phyloP scores from a whole-genome alignment of 2,797 vertebrate species.

The Pygocentrus nattereri region DNA sequence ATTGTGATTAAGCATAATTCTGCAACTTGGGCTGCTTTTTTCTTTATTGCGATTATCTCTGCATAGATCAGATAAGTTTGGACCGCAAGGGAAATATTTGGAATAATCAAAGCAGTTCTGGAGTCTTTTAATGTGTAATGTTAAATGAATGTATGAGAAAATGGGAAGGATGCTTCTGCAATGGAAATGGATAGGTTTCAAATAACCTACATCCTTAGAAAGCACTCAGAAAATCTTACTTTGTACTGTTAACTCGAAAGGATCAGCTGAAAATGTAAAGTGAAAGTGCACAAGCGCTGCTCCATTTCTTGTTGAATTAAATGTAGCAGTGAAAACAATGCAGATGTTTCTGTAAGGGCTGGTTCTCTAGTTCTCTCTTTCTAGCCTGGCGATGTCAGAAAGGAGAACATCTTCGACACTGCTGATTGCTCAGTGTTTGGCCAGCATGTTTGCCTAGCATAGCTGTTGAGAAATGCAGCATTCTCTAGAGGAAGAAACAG shows the following conservation, averaged over 20 bases:
- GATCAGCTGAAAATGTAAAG: too few species aligned
- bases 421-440: conserved; percentile 40
- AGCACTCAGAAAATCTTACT: too few species aligned
- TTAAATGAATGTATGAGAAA: background rate
- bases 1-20: conserved; percentile 42
- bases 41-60: background rate
- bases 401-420: conserved; percentile 37
- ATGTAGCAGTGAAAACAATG: background rate
- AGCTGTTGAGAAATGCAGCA: conserved; percentile 35
- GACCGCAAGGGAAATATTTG: background rate
- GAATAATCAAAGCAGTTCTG: background rate
- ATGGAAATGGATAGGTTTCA: background rate
- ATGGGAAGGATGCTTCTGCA: background rate
- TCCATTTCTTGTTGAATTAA: background rate
- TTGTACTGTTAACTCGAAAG: too few species aligned
- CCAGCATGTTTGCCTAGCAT: conserved; percentile 34
- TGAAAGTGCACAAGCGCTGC: background rate
- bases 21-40: conserved; percentile 17
- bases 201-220: too few species aligned
- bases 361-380: conserved; percentile 25
- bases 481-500: conserved; percentile 39
- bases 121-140: background rate
- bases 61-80: conserved; percentile 1
- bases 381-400: conserved; percentile 40
- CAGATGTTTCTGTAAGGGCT: background rate